Evolutionary conservation across 2,888 invertebrate species (phyloP).

Genomic region (Acanthosoma haemorrhoidale): DNA sequence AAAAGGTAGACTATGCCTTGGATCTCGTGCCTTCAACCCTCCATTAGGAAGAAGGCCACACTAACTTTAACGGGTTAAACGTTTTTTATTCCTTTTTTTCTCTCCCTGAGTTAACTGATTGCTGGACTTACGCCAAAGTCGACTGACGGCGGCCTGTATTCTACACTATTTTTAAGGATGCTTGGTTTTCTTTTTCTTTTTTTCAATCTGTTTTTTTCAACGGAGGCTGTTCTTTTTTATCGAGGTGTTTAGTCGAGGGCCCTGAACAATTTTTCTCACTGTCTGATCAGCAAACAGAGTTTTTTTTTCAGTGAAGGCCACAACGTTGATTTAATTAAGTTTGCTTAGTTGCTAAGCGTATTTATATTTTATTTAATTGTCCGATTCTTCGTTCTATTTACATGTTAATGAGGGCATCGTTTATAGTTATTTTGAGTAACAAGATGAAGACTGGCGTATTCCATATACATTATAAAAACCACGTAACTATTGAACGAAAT

Average conservation of each 20-base stretch:
- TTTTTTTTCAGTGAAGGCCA: background rate
- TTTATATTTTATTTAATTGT: too few species aligned
- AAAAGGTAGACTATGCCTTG: background rate
- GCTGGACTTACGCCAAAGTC: constrained; percentile 11
- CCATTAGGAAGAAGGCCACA: constrained; percentile 1
- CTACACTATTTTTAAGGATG: constrained; percentile 10
- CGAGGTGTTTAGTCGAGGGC: constrained; percentile 11
- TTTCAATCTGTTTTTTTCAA: background rate
- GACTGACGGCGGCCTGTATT: constrained; percentile 13
- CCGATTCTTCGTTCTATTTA: too few species aligned
- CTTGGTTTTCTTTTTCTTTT: background rate
- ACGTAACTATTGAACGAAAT: too few species aligned
- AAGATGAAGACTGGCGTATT: too few species aligned
- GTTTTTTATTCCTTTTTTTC: background rate
- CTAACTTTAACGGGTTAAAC: background rate
- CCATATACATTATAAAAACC: too few species aligned
- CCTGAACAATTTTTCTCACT: background rate
- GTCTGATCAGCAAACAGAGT: background rate
- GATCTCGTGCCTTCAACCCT: background rate
- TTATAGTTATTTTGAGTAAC: too few species aligned
- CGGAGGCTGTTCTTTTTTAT: constrained; percentile 11
- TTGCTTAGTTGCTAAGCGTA: too few species aligned
- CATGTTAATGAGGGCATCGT: too few species aligned
- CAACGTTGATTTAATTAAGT: background rate
- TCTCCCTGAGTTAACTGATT: background rate